phyloP scores from a whole-genome alignment of 2,888 invertebrate genomes.

The Atrina japonica region DNA sequence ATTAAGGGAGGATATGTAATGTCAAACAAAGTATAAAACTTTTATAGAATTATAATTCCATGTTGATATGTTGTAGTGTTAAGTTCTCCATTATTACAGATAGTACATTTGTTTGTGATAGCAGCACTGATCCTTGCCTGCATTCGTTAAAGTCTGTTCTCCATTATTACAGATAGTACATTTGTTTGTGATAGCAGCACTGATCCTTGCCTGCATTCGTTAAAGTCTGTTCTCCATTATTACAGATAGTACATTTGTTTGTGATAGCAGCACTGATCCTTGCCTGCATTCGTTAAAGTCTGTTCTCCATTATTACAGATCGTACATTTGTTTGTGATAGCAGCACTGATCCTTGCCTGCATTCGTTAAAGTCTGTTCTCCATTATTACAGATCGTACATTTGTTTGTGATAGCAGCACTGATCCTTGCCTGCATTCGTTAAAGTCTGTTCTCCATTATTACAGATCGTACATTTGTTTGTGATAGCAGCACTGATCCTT shows the following conservation, averaged over 20 bases:
- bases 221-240: too few relatives aligned
- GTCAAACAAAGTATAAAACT: too few relatives aligned
- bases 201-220: conserved; percentile 65
- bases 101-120: conserved; percentile 62
- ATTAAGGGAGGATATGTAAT: too few relatives aligned
- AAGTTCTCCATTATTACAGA: too few relatives aligned
- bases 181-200: conserved; percentile 60
- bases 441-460: too few relatives aligned
- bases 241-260: conserved; percentile 64
- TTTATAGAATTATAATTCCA: too few relatives aligned
- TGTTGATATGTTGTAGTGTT: too few relatives aligned
- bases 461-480: conserved; percentile 64
- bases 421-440: conserved; percentile 64
- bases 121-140: conserved; percentile 65
- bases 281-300: conserved; percentile 64
- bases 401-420: conserved; percentile 62
- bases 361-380: too few relatives aligned
- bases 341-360: conserved; percentile 63
- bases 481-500: conserved; percentile 63
- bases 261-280: conserved; percentile 64
- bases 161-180: conserved; percentile 65
- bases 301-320: conserved; percentile 66
- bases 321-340: conserved; percentile 61
- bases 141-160: too few relatives aligned
- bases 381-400: conserved; percentile 64